Evolutionary conservation across 2,888 invertebrate genomes (phyloP).

Genomic region (Maniola hyperantus): DNA sequence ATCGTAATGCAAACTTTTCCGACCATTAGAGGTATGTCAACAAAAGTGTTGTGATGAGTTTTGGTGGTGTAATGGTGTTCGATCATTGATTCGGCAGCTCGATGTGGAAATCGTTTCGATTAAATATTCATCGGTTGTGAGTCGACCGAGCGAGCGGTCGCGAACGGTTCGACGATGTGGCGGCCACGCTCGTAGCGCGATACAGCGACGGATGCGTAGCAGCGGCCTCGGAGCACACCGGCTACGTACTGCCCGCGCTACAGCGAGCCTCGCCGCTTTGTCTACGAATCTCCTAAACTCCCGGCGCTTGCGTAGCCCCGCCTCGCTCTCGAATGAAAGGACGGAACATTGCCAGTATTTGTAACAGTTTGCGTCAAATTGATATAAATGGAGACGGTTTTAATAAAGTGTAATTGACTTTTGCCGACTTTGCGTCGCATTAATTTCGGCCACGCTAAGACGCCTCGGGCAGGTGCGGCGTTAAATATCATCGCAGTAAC

Average conservation of each 20-base stretch:
- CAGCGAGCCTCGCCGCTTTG: conserved; percentile 50
- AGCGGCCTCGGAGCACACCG: conserved; percentile 59
- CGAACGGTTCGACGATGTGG: conserved; percentile 38
- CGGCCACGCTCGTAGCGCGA: conserved; percentile 45
- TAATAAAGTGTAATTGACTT: conserved; percentile 83
- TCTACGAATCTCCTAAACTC: conserved; percentile 53
- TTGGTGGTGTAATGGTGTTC: conserved; percentile 57
- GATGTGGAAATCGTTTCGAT: conserved; percentile 63
- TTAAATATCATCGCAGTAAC: conserved; percentile 73
- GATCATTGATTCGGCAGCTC: conserved; percentile 68
- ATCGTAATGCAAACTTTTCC: conserved; percentile 66
- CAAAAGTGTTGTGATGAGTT: conserved; percentile 62
- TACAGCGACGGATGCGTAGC: conserved; percentile 45
- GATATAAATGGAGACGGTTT: conserved; percentile 83
- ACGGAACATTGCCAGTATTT: conserved; percentile 82
- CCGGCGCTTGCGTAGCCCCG: conserved; percentile 80
- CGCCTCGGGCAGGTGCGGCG: conserved; percentile 78
- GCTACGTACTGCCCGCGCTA: conserved; percentile 55
- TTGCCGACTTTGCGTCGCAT: conserved; percentile 81
- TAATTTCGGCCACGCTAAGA: conserved; percentile 81
- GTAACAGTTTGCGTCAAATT: conserved; percentile 83
- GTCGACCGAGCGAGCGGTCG: conserved; percentile 57
- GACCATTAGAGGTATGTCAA: conserved; percentile 60
- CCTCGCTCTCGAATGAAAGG: conserved; percentile 77
- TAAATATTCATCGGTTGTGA: conserved; percentile 67